A percentile compares a stretch with the other conserved stretches of the same genome.
Conservation (phyloP, 2,113 vertebrate genomes). For the Onychorhynchus coronatus region DNA sequence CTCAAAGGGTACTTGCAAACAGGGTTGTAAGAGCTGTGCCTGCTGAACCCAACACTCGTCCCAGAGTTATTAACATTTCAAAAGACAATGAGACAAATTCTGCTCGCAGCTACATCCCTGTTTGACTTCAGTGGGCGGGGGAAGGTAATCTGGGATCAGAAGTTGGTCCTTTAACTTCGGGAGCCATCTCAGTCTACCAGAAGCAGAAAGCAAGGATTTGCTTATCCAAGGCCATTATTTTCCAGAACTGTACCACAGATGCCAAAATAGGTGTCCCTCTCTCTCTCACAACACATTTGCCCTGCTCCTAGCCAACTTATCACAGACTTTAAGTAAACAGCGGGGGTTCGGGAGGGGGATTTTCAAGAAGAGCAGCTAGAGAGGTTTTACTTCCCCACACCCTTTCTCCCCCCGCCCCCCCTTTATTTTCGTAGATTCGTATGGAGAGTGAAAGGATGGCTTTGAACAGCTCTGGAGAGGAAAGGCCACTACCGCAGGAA, state of each 20-base stretch:
- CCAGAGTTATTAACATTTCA: conserved; percentile 77
- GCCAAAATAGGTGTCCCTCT: conserved; percentile 11
- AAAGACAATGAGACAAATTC: conserved; percentile 70
- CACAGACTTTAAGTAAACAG: conserved; percentile 16
- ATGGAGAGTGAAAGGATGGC: background rate
- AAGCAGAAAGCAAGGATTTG: conserved; percentile 63
- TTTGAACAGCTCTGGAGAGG: conserved; percentile 10
- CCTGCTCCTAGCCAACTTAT: conserved; percentile 5
- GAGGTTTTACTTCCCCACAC: background rate
- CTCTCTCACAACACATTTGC: background rate
- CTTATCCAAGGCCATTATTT: conserved; percentile 62
- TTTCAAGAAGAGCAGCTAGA: background rate
- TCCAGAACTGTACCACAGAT: conserved; percentile 33
- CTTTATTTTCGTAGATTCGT: background rate
- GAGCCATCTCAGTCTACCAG: conserved; percentile 23
- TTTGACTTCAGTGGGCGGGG: conserved; percentile 38
- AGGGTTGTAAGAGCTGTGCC: conserved; percentile 20
- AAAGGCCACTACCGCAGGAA: conserved; percentile 13
- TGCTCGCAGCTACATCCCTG: conserved; percentile 53
- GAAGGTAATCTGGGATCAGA: conserved; percentile 30
- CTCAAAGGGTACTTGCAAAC: conserved; percentile 51
- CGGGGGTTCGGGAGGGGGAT: background rate
- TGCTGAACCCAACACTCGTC: conserved; percentile 54
- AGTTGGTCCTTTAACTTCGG: conserved; percentile 50
- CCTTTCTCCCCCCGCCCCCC: no score